Base-by-base conservation (phyloP, 2,888 invertebrate genomes). In the Lasioglossum morio region DNA sequence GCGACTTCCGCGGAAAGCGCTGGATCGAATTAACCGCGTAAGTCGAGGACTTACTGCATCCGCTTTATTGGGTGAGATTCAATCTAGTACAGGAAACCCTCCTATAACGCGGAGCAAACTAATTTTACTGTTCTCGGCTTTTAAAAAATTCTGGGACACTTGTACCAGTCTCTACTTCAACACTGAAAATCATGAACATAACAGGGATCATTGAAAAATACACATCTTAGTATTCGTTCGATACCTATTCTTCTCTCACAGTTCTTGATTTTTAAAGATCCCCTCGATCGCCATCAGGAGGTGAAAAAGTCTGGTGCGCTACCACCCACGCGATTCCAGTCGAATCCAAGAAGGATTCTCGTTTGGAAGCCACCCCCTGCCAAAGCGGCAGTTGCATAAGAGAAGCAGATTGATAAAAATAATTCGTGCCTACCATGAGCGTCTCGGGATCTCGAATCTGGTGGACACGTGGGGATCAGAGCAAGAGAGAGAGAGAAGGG, bases 401-500 rank as follows among this genome's bases (percentile, higher is more conserved):
- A 83, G 66, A 30, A 16, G 70, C 37, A 82, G 88, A 91, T 91
- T 83, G 92, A 92, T 92, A 92, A 92, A 92, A 92, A 92, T 92
- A 92, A 92, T 91, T 90, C 87, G 88, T 88, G 85, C 74, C 80
- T 60, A 60, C 34, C 70, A 72, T 27, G 73, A 89, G 86, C 40
- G 75, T 72, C 78, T 73, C 46, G 70, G 72, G 86, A 86, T 72
- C 84, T 85, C 77, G 88, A 92, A 92, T 92, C 92, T 92, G 92
- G 92, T 90, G 78, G 86, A 89, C 92, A 92, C 87, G 87, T 92
- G 92, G 89, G 30, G 63, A 63, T 63, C 16, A 5, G 63, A 30
- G 30, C 16, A 7, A 30, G 60, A 16, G 2, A 16, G 14, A 60
- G 60, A 27, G 27, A 1, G 60, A 60, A 2, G 34, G 30, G 27